Base-by-base conservation (phyloP, 2,888 invertebrate species). In the Epinotia nisella region DNA sequence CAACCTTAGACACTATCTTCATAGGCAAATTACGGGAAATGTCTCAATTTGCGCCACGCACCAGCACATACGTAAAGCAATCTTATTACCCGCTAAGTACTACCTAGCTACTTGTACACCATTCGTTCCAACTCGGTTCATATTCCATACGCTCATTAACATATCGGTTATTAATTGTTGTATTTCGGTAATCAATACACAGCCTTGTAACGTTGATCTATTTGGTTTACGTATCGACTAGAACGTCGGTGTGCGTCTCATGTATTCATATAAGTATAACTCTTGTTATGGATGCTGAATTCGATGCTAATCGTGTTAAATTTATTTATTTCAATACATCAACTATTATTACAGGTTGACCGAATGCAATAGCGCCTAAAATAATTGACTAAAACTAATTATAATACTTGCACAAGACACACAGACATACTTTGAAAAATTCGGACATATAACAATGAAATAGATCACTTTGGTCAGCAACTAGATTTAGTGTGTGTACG, bases 161-260 rank as follows among this genome's bases (percentile, higher is more conserved):
- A 41, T 66, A 56, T 66, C 9, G 49, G 53, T 64, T 69, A 73
- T 69, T 73, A 68, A 73, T 69, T 69, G 69, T 45, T 41, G 56
- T 64, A 61, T 71, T 69, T 73, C 61, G 68, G 69, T 69, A 69
- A 73, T 69, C 69, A 73, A 73, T 73, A 62, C 72, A 29, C 72
- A 58, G 45, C 21, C 35, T 15, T 61, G 66, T 69, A 68, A 69
- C 15, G 64, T 69, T 69, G 73, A 69, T 73, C 73, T 59, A 73
- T 69, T 70, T 39, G 68, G 72, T 56, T 56, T 60, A n/a, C n/a
- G n/a, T n/a, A 41, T 55, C 41, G 53, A 41, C 51, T 56, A 24
- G 58, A 53, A 73, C 62, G 73, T 53, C 51, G 60, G 19, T 56
- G 39, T 41, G 39, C 68, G 72, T 73, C 72, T 72, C 67, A 56